phyloP scores from a whole-genome alignment of 2,888 invertebrate genomes.

The Icerya purchasi region DNA sequence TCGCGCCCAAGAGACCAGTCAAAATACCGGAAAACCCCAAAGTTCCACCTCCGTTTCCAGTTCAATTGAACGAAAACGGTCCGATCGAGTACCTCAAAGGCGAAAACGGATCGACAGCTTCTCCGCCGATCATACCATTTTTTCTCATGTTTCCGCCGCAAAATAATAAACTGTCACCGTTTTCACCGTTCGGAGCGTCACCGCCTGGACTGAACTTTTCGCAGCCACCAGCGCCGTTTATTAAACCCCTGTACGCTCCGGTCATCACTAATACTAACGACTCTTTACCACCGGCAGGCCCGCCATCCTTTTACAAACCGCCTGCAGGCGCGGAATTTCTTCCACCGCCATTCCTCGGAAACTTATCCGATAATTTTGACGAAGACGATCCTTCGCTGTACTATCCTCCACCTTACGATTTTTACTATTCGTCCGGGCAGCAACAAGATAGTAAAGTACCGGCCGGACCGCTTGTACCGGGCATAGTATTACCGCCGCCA shows the following conservation, averaged over 20 bases:
- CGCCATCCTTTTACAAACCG: slow-evolving; percentile 16
- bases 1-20: slow-evolving; percentile 62
- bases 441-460: slow-evolving; percentile 56
- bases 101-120: slow-evolving; percentile 48
- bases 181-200: slow-evolving; percentile 30
- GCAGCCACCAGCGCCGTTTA: slow-evolving; percentile 29
- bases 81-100: slow-evolving; percentile 63
- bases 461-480: slow-evolving; percentile 69
- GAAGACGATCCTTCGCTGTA: slow-evolving; percentile 80
- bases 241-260: slow-evolving; percentile 23
- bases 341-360: slow-evolving; percentile 31
- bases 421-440: slow-evolving; percentile 63
- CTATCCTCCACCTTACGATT: slow-evolving; percentile 78
- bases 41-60: slow-evolving; percentile 82
- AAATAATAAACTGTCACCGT: slow-evolving; percentile 1
- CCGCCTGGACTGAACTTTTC: slow-evolving; percentile 37
- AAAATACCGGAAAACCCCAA: slow-evolving; percentile 61
- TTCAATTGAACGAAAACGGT: slow-evolving; percentile 64
- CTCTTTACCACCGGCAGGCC: slow-evolving; percentile 25
- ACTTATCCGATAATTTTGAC: slow-evolving; percentile 55
- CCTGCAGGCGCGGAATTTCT: slow-evolving; percentile 39
- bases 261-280: slow-evolving; percentile 14
- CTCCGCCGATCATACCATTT: slow-evolving; percentile 23
- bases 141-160: slow-evolving; percentile 8
- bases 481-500: slow-evolving; percentile 69